A percentile compares a stretch with the other conserved stretches of the same genome.
These are phyloP conservation scores for Panthera leo DNA, from an alignment of 2,113 vertebrate species.

Conservation along the genomic window DNA sequence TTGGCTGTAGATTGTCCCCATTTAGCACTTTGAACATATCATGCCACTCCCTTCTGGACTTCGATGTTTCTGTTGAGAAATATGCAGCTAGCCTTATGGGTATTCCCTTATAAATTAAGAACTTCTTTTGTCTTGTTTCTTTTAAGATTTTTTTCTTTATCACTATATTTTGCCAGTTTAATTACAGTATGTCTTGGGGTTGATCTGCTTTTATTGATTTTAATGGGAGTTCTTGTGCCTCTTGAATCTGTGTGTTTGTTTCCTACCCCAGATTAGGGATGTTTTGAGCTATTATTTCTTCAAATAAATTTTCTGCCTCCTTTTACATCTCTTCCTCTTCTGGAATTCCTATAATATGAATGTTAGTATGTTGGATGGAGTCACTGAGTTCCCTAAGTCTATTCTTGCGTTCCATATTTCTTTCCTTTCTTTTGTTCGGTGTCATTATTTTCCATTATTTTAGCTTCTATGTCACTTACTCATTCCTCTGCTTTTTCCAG, in stretches of 20 bases:
- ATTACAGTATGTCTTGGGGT: background rate
- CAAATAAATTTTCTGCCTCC: no score
- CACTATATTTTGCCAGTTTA: background rate
- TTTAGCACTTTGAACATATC: background rate
- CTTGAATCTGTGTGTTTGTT: background rate
- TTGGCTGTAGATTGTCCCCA: background rate
- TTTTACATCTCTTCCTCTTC: no score
- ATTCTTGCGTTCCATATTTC: background rate
- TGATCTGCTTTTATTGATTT: background rate
- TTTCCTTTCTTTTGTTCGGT: background rate
- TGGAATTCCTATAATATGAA: no score
- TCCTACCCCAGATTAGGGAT: background rate
- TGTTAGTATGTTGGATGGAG: no score
- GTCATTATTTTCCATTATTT: background rate
- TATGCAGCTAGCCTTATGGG: background rate
- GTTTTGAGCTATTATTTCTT: no score
- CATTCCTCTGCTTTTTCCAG: background rate
- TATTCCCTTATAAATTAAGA: background rate
- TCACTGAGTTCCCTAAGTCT: no score
- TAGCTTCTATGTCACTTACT: background rate
- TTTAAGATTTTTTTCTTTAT: background rate
- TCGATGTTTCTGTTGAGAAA: background rate
- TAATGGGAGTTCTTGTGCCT: background rate
- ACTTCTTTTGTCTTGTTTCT: background rate
- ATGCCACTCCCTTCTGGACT: background rate